Conservation (phyloP, 2,888 invertebrate genomes). For the Julus scanicus region DNA sequence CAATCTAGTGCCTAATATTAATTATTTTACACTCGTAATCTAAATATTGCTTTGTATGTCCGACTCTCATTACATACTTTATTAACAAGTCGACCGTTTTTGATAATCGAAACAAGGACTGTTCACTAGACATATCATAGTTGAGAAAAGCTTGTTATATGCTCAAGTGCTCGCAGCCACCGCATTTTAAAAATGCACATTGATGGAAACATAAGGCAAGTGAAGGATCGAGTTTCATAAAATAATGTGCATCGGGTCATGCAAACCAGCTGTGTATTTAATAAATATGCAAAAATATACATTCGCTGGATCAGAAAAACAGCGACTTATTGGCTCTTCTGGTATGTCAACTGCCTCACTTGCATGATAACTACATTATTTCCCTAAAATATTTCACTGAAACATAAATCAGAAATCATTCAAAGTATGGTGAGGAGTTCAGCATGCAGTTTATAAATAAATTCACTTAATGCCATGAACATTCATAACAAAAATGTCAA, state of each 20-base stretch:
- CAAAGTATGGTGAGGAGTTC: background rate
- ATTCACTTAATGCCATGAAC: too few species aligned
- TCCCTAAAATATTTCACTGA: background rate
- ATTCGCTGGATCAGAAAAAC: background rate
- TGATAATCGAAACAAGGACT: background rate
- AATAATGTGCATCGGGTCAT: conserved; percentile 20
- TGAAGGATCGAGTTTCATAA: background rate
- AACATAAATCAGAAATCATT: background rate
- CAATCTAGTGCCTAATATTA: background rate
- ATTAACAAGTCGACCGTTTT: background rate
- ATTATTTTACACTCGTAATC: background rate
- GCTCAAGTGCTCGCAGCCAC: background rate
- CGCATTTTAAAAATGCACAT: background rate
- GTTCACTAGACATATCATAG: background rate
- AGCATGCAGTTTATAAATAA: background rate
- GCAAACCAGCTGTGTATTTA: conserved; percentile 45
- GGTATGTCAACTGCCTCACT: background rate
- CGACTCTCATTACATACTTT: background rate
- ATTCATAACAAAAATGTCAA: too few species aligned
- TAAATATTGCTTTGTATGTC: background rate
- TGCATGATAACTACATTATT: background rate
- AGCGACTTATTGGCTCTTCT: background rate
- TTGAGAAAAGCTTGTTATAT: background rate
- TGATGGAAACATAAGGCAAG: background rate
- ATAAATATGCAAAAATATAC: conserved; percentile 32